Evolutionary conservation across 2,797 vertebrate species (phyloP).

Genomic region (Sebastes matsubarae): DNA sequence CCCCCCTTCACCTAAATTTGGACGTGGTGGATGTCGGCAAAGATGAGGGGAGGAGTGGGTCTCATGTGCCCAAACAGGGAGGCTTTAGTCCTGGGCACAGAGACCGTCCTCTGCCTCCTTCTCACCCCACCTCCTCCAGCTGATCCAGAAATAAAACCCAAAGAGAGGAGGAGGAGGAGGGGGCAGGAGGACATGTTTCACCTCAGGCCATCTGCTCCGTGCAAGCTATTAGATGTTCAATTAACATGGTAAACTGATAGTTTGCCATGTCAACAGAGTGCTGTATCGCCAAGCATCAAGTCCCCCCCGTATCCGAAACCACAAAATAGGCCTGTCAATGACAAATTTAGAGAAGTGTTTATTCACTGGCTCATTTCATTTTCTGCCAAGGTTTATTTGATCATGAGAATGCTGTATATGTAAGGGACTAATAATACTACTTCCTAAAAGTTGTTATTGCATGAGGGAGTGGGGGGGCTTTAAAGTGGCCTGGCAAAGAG

Average conservation of each 20-base stretch:
- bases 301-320: conserved; percentile 35
- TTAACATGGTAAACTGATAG: conserved; percentile 76
- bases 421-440: conserved; percentile 54
- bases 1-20: conserved; percentile 72
- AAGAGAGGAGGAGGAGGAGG: conserved; percentile 22
- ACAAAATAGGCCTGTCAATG: conserved; percentile 52
- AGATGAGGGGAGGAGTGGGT: conserved; percentile 72
- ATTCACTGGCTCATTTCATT: conserved; percentile 56
- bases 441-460: conserved; percentile 55
- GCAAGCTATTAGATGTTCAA: conserved; percentile 75
- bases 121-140: conserved; percentile 62
- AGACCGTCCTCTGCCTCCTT: conserved; percentile 56
- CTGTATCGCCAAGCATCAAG: conserved; percentile 50
- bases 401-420: conserved; percentile 43
- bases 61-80: conserved; percentile 71
- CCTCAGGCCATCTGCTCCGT: conserved; percentile 68
- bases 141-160: conserved; percentile 73
- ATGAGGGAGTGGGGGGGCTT: background rate
- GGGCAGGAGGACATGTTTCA: conserved; percentile 57
- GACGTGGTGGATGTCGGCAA: conserved; percentile 66
- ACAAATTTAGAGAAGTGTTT: conserved; percentile 68
- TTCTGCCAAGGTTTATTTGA: conserved; percentile 60
- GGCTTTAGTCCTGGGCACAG: conserved; percentile 66
- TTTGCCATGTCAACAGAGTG: conserved; percentile 69
- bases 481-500: conserved; percentile 5